Base-by-base conservation (phyloP, 1,140 invertebrate genomes). In the Diorhabda elongata region DNA sequence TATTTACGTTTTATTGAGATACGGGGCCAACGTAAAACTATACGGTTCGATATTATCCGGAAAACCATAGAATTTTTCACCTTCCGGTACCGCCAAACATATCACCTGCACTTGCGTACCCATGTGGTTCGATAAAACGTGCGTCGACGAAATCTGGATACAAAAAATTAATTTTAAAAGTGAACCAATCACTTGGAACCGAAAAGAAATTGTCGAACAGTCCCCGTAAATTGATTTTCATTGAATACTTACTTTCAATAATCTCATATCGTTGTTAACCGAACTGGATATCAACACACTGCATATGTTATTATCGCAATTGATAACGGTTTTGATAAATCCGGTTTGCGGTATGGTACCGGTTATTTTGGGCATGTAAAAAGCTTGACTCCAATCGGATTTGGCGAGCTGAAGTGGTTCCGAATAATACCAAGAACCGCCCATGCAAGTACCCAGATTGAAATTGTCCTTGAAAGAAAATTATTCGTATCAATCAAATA, bases 331-430 rank as follows among this genome's bases (percentile, higher is more conserved):
- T 76, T 83, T 83, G n/a, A 85, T 80, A 65, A 81, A 83, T 2
- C 86, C 87, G 42, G 83, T 82, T 9, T 84, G 73, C 9, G 86
- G 86, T 64, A 88, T 84, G 0, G 86, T 77, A 26, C 87, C 87
- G 61, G 82, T 81, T 44, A 87, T 85, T 70, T 82, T 81, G 4
- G 87, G 86, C 84, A 86, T 87, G 69, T 87, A 87, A 76, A 89
- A 88, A 66, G 83, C 83, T 70, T 85, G 83, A 71, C 80, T 82
- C 84, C 84, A 85, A 68, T 85, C 85, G 3, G 81, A 82, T 73
- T 81, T 82, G 3, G 83, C 82, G 5, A 88, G 67, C 73, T 88
- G 86, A 11, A 89, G 75, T 5, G 84, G 80, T 61, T 74, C 77
- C 0, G 87, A 87, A 9, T 81, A 79, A 66, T 82, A 83, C 71